These are phyloP conservation scores for Candoia aspera DNA, from an alignment of 2,113 vertebrate genomes.

Conservation along the genomic window DNA sequence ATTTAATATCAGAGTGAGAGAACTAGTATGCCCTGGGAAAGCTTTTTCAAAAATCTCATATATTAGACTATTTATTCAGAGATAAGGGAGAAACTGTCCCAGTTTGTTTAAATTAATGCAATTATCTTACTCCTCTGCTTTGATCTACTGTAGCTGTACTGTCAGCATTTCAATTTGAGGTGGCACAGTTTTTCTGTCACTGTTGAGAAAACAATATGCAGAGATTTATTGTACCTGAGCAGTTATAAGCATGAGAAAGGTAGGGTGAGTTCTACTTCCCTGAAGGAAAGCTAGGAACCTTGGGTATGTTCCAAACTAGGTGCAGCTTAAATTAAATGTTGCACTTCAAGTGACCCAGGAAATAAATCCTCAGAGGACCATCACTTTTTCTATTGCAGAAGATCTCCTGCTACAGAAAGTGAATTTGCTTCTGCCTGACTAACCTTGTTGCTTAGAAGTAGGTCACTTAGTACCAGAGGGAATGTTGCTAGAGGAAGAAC, in stretches of 20 bases:
- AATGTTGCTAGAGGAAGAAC: neutral
- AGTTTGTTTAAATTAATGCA: slow-evolving; percentile 22
- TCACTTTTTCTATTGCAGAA: neutral
- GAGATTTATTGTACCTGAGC: neutral
- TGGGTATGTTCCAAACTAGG: neutral
- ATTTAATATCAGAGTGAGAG: slow-evolving; percentile 3
- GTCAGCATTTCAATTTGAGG: neutral
- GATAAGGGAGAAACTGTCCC: neutral
- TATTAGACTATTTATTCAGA: slow-evolving; percentile 8
- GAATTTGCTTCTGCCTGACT: neutral
- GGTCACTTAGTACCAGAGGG: neutral
- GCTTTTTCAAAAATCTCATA: neutral
- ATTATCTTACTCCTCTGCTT: neutral
- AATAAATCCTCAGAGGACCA: neutral
- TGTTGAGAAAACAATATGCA: neutral
- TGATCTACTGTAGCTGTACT: slow-evolving; percentile 26
- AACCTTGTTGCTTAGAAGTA: neutral
- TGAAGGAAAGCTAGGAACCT: neutral
- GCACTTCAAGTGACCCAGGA: neutral
- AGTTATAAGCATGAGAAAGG: neutral
- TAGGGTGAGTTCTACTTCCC: neutral
- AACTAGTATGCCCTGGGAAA: neutral
- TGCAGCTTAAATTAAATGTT: neutral
- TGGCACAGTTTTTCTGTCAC: neutral
- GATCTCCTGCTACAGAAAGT: neutral